These are phyloP conservation scores for Cariama cristata DNA, from an alignment of 2,113 vertebrate genomes.

Conservation along the genomic window DNA sequence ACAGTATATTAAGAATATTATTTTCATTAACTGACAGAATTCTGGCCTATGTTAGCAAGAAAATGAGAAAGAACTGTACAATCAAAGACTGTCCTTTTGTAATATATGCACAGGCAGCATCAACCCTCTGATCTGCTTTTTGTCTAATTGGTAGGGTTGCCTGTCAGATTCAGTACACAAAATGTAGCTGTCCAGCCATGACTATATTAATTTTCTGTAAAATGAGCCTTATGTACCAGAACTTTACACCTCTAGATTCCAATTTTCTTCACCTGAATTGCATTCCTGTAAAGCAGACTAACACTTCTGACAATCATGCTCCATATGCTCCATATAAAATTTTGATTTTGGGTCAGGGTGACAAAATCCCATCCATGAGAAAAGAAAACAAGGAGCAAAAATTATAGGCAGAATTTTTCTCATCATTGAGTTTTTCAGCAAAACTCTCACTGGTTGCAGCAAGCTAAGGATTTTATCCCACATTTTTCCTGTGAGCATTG, in stretches of 20 bases:
- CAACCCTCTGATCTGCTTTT: background rate
- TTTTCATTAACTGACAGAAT: conserved; percentile 52
- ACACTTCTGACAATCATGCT: background rate
- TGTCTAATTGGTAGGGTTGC: background rate
- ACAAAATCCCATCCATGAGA: background rate
- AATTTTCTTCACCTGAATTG: background rate
- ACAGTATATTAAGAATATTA: conserved; percentile 10
- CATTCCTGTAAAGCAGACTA: background rate
- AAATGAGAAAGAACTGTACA: background rate
- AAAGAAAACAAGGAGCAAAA: background rate
- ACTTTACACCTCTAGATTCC: background rate
- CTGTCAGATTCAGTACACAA: background rate
- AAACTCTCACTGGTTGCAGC: background rate
- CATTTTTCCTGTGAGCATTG: background rate
- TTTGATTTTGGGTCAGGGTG: background rate
- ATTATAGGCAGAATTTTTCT: background rate
- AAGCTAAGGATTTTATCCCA: background rate
- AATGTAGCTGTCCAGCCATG: background rate
- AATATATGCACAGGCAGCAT: background rate
- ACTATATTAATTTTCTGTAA: background rate
- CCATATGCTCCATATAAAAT: background rate
- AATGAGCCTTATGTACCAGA: background rate
- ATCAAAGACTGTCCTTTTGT: background rate
- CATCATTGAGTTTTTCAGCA: background rate
- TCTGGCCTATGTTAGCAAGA: background rate